Base-by-base conservation (phyloP, 2,797 vertebrate genomes). In the Micromesistius poutassou region DNA sequence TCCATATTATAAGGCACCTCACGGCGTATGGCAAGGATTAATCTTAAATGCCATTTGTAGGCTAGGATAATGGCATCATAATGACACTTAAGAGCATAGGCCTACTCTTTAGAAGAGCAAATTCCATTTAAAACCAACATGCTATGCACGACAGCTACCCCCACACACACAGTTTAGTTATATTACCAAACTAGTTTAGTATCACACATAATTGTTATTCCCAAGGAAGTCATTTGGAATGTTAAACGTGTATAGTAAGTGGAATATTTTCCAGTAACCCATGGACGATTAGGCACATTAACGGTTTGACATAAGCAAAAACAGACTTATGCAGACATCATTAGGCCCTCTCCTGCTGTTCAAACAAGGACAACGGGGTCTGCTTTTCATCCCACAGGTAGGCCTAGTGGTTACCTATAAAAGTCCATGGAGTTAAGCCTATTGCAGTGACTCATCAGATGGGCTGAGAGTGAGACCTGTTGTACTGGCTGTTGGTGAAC, bases 401-500 rank as follows among this genome's bases (percentile, higher is more conserved):
- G 36, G 36, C 36, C 36, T 38, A 38, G 36, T 38, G 7, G 12
- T 71, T 30, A 30, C 3, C 33, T 14, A 35, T 7, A 38, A 70
- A 72, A 7, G 50, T 72, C 71, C 40, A 72, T 42, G 7, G 25
- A 72, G 0, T 30, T 66, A 72, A 68, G 74, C 28, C 19, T 30
- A 22, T 0, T 28, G 1, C 77, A 8, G 71, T 33, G 76, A 33
- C 33, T 16, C 1, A 6, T 91, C 87, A 91, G 62, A 83, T 7
- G 1, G 87, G 77, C 72, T 76, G 5, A 35, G 33, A 35, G 33
- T 35, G 35, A 2, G 88, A 73, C n/a, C 87, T 77, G 75, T 75
- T 87, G 7, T 87, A 92, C 85, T 92, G 92, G 85, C 92, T 93
- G 73, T 84, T 77, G 3, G 89, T 89, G 81, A 93, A 92, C 0